Evolutionary conservation across 2,113 vertebrate genomes (phyloP).

Genomic region (Rhadina sibilatrix): DNA sequence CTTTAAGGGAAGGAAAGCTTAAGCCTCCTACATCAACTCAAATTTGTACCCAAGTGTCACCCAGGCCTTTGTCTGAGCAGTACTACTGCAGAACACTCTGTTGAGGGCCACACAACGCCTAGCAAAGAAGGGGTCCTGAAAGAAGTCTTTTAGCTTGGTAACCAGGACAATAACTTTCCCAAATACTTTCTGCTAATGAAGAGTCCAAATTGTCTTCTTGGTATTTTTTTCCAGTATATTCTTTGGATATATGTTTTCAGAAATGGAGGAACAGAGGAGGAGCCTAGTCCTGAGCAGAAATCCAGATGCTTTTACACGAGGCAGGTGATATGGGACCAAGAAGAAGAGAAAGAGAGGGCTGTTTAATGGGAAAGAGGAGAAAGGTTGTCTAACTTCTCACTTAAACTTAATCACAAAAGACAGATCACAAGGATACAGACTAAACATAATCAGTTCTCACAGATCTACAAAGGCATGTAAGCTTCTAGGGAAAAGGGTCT

Average conservation of each 20-base stretch:
- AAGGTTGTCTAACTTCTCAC: neutral
- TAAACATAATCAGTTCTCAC: neutral
- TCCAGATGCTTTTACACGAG: rapidly evolving
- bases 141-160: neutral
- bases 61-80: neutral
- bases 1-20: neutral
- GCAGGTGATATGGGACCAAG: neutral
- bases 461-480: neutral
- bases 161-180: neutral
- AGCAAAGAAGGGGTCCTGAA: neutral
- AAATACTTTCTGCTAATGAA: neutral
- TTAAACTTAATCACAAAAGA: neutral
- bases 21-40: neutral
- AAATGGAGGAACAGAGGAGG: neutral
- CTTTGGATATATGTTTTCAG: neutral
- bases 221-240: neutral
- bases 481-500: neutral
- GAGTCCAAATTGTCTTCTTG: neutral
- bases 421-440: neutral
- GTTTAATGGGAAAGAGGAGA: neutral
- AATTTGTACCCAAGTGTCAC: neutral
- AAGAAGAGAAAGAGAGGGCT: neutral
- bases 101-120: neutral
- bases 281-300: neutral
- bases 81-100: neutral